A percentile compares a stretch with the other conserved stretches of the same genome.
Evolutionary conservation across 2,888 invertebrate species (phyloP).

Genomic region (Cheilosia scutellata): DNA sequence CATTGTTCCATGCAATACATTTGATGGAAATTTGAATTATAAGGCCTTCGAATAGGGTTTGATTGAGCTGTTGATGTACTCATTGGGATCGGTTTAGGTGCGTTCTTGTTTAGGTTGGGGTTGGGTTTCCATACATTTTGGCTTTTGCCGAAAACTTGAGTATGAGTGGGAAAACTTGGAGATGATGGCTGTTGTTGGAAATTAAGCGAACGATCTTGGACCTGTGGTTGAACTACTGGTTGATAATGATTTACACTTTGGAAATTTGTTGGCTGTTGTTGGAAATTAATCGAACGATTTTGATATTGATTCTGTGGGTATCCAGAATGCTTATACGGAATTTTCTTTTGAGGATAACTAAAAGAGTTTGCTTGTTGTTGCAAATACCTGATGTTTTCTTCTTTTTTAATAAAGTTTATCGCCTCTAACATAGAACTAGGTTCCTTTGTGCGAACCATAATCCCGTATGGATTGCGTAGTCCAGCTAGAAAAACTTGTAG

Average conservation of each 20-base stretch:
- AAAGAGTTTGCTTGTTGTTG: constrained; percentile 3
- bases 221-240: not conserved
- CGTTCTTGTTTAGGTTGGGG: constrained; percentile 5
- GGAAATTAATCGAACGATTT: not conserved
- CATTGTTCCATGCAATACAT: constrained; percentile 39
- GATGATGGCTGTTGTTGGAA: constrained; percentile 15
- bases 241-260: not conserved
- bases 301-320: not conserved
- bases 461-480: constrained; percentile 11
- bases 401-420: constrained; percentile 33
- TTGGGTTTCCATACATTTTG: constrained; percentile 47
- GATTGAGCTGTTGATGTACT: constrained; percentile 31
- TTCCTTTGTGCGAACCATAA: constrained; percentile 23
- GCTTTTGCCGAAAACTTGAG: constrained; percentile 36
- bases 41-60: constrained; percentile 10
- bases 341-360: not conserved
- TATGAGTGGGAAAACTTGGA: constrained; percentile 22
- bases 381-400: constrained; percentile 37
- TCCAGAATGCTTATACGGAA: not conserved
- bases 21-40: constrained; percentile 18
- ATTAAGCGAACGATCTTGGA: constrained; percentile 12
- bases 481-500: constrained; percentile 33
- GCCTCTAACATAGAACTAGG: constrained; percentile 16
- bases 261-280: constrained; percentile 8
- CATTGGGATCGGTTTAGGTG: constrained; percentile 23